These are phyloP conservation scores for Plebejus anna DNA, from an alignment of 2,888 invertebrate species.

Conservation along the genomic window DNA sequence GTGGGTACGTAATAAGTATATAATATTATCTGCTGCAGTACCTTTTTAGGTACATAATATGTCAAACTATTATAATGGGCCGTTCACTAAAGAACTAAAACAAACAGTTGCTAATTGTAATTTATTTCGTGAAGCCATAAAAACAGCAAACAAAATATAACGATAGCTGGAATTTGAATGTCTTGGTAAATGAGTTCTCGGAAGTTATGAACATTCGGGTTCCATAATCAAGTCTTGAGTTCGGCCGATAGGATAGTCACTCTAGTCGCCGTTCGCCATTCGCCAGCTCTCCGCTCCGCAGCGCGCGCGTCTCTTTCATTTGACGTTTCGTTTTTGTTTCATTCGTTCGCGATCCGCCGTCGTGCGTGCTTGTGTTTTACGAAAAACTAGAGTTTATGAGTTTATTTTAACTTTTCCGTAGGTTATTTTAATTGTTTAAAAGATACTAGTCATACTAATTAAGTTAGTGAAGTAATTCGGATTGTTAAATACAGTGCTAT, in stretches of 20 bases:
- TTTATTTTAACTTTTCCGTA: background rate
- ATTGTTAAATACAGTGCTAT: background rate
- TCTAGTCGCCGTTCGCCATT: conserved; percentile 35
- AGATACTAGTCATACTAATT: background rate
- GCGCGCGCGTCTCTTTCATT: background rate
- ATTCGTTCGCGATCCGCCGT: conserved; percentile 4
- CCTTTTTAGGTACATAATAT: too few relatives aligned
- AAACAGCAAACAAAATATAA: conserved; percentile 46
- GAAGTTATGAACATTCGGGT: conserved; percentile 62
- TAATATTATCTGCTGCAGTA: too few relatives aligned
- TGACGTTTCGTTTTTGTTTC: background rate
- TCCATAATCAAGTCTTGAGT: conserved; percentile 48
- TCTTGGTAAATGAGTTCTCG: conserved; percentile 66
- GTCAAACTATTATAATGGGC: too few relatives aligned
- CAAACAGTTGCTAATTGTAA: conserved; percentile 31
- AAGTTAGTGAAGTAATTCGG: background rate
- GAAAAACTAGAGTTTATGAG: background rate
- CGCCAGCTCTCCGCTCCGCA: conserved; percentile 35
- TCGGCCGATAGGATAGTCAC: conserved; percentile 20
- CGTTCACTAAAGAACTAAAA: background rate
- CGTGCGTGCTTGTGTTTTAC: background rate
- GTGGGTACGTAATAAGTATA: too few relatives aligned
- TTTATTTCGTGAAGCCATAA: conserved; percentile 42
- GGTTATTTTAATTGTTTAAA: background rate
- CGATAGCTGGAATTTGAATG: conserved; percentile 55